Conservation (phyloP, 2,888 invertebrate genomes). For the Athalia rosae region DNA sequence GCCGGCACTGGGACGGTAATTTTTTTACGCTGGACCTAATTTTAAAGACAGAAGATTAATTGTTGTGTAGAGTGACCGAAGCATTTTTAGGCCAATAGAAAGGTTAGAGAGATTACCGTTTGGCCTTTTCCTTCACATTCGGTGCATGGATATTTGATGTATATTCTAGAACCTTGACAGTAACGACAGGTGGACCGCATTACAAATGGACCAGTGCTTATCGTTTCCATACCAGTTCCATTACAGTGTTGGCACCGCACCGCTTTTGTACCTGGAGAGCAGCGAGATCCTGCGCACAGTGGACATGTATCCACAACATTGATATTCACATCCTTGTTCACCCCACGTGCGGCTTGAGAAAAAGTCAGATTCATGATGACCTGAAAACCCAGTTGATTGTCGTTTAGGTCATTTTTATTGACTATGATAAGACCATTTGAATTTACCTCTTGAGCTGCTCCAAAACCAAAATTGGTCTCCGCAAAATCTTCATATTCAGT, state of each 20-base stretch:
- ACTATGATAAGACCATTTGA: background rate
- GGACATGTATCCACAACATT: conserved; percentile 95
- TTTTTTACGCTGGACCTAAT: conserved; percentile 86
- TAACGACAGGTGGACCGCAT: conserved; percentile 97
- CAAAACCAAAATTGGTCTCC: conserved; percentile 93
- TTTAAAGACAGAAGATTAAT: background rate
- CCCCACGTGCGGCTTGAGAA: conserved; percentile 95
- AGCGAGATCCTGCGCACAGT: conserved; percentile 89
- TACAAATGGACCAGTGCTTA: conserved; percentile 94
- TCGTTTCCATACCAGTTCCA: conserved; percentile 97
- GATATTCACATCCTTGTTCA: conserved; percentile 93
- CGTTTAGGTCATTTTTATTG: too few species aligned
- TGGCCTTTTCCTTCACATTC: conserved; percentile 97
- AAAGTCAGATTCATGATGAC: conserved; percentile 92
- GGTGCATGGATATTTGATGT: conserved; percentile 91
- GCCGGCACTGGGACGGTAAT: conserved; percentile 96
- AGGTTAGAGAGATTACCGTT: conserved; percentile 76
- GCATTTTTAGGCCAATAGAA: background rate
- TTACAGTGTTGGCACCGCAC: conserved; percentile 94
- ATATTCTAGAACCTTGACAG: conserved; percentile 90
- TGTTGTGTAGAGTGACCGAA: conserved; percentile 54
- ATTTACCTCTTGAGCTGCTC: conserved; percentile 90
- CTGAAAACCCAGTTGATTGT: conserved; percentile 72
- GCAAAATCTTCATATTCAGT: conserved; percentile 87
- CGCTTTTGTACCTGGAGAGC: conserved; percentile 94